Percentiles rank a stretch among this genome's conserved stretches.
Conservation (phyloP, 64 coral and sea anemone genomes). For the Montipora sp. region DNA sequence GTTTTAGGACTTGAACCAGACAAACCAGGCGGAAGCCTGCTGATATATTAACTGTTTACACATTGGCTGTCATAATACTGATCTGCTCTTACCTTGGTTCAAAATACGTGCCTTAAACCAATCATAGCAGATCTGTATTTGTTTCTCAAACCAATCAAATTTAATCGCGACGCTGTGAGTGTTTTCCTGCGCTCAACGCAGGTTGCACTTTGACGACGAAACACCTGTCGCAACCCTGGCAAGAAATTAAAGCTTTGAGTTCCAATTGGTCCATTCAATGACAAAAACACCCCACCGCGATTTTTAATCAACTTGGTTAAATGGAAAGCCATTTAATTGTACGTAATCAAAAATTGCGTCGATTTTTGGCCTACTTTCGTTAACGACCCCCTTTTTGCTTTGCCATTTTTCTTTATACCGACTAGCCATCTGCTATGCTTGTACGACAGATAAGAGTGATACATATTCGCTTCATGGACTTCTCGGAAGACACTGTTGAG, state of each 20-base stretch:
- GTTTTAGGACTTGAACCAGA: background rate
- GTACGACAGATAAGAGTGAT: slow-evolving; percentile 65
- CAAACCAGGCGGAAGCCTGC: background rate
- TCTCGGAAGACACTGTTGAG: slow-evolving; percentile 77
- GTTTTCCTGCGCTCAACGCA: background rate
- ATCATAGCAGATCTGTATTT: background rate
- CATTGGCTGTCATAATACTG: background rate
- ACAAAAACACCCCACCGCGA: no score
- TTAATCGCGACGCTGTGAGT: background rate
- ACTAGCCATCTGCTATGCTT: slow-evolving; percentile 60
- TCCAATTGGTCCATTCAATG: background rate
- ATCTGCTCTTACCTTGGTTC: background rate
- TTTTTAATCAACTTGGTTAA: no score
- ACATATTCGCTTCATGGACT: slow-evolving; percentile 66
- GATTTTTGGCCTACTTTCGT: slow-evolving; percentile 80
- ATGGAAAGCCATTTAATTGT: background rate
- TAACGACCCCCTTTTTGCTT: slow-evolving; percentile 43
- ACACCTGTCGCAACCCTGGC: no score
- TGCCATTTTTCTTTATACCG: slow-evolving; percentile 78
- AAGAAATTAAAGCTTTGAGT: background rate
- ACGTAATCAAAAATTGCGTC: slow-evolving; percentile 76
- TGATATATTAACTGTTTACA: background rate
- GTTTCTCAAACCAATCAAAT: background rate
- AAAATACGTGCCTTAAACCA: background rate
- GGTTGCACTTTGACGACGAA: background rate